A percentile compares a stretch with the other conserved stretches of the same genome.
These are phyloP conservation scores for Stenodera caucasica DNA, from an alignment of 2,888 invertebrate genomes.

Conservation along the genomic window DNA sequence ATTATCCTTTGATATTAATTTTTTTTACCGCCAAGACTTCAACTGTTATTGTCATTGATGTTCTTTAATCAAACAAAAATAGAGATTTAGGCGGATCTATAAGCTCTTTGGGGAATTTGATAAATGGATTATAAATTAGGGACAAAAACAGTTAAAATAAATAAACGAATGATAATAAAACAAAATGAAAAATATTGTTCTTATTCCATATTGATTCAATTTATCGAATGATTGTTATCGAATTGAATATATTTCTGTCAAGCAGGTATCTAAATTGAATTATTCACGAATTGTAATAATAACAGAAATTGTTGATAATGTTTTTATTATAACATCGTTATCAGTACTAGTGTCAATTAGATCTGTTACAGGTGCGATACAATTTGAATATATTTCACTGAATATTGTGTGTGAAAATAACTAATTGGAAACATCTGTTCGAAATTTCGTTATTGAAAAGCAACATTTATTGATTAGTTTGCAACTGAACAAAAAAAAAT, in stretches of 20 bases:
- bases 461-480: neutral
- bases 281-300: neutral
- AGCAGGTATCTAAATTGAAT: neutral
- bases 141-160: neutral
- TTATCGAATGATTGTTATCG: neutral
- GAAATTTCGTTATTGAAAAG: neutral
- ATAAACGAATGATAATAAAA: neutral
- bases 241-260: neutral
- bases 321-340: neutral
- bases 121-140: neutral
- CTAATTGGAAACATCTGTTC: constrained; percentile 1
- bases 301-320: neutral
- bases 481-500: neutral
- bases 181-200: neutral
- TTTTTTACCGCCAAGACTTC: neutral
- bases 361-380: neutral
- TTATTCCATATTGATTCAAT: neutral
- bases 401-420: neutral
- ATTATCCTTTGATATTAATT: constrained; percentile 3
- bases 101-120: neutral
- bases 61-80: neutral
- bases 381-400: neutral
- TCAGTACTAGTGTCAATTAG: neutral
- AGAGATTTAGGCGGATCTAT: neutral
- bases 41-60: neutral